Conservation (phyloP, 1,140 invertebrate species). For the Propsilocerus akamusi region DNA sequence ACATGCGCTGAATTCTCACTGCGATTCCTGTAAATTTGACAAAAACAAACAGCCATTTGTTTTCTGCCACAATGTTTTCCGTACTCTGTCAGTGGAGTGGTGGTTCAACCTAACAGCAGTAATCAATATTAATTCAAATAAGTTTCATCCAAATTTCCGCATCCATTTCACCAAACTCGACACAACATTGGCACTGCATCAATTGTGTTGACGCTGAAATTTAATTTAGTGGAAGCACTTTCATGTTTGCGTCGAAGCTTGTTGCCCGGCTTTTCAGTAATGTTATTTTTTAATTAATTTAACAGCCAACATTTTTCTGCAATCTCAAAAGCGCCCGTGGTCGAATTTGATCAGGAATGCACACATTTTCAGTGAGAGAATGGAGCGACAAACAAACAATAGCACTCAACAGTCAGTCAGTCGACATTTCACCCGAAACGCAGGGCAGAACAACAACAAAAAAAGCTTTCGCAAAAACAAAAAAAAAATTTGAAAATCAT, state of each 20-base stretch:
- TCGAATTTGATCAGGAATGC: not conserved
- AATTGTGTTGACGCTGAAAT: not conserved
- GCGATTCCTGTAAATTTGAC: not conserved
- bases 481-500: slow-evolving; percentile 1
- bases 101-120: too few species aligned
- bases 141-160: not conserved
- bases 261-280: not conserved
- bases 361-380: not conserved
- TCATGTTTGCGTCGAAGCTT: too few species aligned
- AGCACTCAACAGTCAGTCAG: not conserved
- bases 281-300: slow-evolving; percentile 4
- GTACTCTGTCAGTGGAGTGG: too few species aligned
- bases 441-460: not conserved
- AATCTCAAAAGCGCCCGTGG: not conserved
- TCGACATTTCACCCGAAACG: not conserved
- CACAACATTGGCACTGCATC: not conserved
- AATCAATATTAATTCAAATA: slow-evolving; percentile 2
- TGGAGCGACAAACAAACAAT: not conserved
- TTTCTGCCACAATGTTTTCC: not conserved
- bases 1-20: not conserved
- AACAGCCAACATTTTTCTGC: not conserved
- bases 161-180: not conserved
- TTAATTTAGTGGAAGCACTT: too few species aligned
- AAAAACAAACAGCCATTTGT: not conserved
- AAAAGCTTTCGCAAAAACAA: not conserved